Percentiles rank a stretch among this genome's conserved stretches.
Evolutionary conservation across 2,888 invertebrate species (phyloP).

Genomic region (Phengaris arion): DNA sequence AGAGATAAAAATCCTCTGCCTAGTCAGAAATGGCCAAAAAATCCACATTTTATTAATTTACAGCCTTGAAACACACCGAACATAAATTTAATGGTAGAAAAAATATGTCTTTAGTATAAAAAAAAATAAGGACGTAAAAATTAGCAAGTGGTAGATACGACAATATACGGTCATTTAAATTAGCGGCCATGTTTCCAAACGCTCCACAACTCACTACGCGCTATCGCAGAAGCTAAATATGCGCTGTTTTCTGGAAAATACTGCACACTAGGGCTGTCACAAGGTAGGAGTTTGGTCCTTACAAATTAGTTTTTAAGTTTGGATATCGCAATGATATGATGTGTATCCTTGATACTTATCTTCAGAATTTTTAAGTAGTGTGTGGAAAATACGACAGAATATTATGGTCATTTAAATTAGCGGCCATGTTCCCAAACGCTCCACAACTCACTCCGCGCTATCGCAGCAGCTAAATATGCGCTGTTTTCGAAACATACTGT

Average conservation of each 20-base stretch:
- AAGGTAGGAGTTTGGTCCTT: background rate
- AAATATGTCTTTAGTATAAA: background rate
- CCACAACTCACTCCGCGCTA: constrained; percentile 26
- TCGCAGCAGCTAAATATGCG: constrained; percentile 22
- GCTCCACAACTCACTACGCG: constrained; percentile 26
- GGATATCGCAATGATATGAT: too few relatives aligned
- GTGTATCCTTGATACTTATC: too few relatives aligned
- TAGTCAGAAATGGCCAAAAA: background rate
- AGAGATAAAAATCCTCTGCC: background rate
- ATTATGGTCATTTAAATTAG: constrained; percentile 28
- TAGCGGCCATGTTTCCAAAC: constrained; percentile 27
- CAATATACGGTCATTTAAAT: constrained; percentile 28
- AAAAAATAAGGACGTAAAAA: constrained; percentile 23
- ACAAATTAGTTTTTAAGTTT: background rate
- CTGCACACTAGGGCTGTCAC: background rate
- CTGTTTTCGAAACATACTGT: constrained; percentile 6
- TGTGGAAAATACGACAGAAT: constrained; percentile 7
- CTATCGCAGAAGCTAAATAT: constrained; percentile 23
- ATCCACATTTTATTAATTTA: background rate
- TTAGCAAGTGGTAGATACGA: constrained; percentile 19
- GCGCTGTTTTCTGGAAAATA: constrained; percentile 7
- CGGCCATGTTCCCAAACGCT: constrained; percentile 25
- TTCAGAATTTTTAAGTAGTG: background rate
- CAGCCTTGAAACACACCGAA: background rate
- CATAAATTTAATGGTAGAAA: background rate